Evolutionary conservation across 2,113 vertebrate species (phyloP).

Genomic region (Pterocles burchelli): DNA sequence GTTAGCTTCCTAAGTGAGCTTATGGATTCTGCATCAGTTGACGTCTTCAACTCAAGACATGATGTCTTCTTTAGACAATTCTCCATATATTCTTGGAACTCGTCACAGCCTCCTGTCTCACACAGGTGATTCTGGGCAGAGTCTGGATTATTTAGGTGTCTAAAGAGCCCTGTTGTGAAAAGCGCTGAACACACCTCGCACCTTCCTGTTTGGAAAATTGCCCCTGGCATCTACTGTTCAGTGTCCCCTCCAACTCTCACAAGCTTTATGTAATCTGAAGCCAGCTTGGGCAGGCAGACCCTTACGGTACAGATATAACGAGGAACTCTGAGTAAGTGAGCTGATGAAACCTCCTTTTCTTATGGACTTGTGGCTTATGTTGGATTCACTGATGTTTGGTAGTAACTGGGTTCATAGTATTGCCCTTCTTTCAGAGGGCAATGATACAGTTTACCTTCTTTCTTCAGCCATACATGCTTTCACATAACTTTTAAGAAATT

Average conservation of each 20-base stretch:
- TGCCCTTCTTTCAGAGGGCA: not conserved
- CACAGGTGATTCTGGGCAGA: not conserved
- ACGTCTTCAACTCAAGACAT: not conserved
- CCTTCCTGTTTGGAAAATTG: not conserved
- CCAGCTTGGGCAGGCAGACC: not conserved
- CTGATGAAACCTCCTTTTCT: not conserved
- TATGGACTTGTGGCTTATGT: not conserved
- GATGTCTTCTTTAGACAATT: not conserved
- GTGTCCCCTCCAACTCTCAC: not conserved
- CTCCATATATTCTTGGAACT: not conserved
- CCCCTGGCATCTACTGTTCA: not conserved
- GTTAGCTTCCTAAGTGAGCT: not conserved
- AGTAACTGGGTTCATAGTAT: not conserved
- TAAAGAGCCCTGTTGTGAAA: not conserved
- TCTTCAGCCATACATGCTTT: not conserved
- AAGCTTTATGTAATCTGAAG: not conserved
- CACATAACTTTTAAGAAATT: not conserved
- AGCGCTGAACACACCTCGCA: not conserved
- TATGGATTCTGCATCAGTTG: not conserved
- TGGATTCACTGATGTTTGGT: not conserved
- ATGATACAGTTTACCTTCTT: not conserved
- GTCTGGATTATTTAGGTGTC: not conserved
- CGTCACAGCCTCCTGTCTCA: not conserved
- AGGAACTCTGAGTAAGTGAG: not conserved
- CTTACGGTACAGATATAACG: not conserved